Evolutionary conservation across 2,797 vertebrate species (phyloP), one percentile per base, ranked within the genome.

Genomic region (Molossus alvarezi): DNA sequence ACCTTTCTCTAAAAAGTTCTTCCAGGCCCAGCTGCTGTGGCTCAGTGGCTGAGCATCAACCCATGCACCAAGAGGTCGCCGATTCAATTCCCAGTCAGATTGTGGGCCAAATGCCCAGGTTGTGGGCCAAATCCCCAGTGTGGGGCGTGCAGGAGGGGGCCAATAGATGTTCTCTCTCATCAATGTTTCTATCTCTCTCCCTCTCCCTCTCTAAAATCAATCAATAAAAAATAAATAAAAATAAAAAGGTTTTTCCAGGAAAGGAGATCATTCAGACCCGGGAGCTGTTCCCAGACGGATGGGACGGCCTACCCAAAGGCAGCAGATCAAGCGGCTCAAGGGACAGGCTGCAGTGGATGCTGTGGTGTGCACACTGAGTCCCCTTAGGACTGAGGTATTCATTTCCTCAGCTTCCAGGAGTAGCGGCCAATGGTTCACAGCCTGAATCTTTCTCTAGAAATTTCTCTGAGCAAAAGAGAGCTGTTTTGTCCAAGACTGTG

Each of bases 381-480:
- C n/a, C 13, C 37, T 48, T 4, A 18, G 27, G 6, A 55, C n/a
- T 4, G 37, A 82, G 45, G 64, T 8, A 4, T 48, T 55, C 14
- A 14, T 67, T 73, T 73, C 76, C 58, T 65, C 29, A 21, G 37
- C 76, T 23, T 11, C 75, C 57, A 45, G 62, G 17, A 62, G 25
- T 41, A 7, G 25, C 27, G 71, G 57, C 88, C 72, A 67, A 6
- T 15, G 17, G 64, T n/a, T 87, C 82, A 58, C 18, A 10, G 29
- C 64, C 64, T 48, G 65, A 73, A n/a, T 72, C 64, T 85, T 87
- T 87, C 51, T 89, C 45, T 65, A 65, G 65, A 87, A 90, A 83
- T 15, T 60, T 21, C 55, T 89, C 48, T 77, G 79, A 69, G 55
- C 14, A 33, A 76, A 82, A 48, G 67, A 77, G 48, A 76, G n/a